Evolutionary conservation across 1,140 invertebrate genomes (phyloP), one percentile per base, ranked within the genome.

Genomic region (Andricus grossulariae): DNA sequence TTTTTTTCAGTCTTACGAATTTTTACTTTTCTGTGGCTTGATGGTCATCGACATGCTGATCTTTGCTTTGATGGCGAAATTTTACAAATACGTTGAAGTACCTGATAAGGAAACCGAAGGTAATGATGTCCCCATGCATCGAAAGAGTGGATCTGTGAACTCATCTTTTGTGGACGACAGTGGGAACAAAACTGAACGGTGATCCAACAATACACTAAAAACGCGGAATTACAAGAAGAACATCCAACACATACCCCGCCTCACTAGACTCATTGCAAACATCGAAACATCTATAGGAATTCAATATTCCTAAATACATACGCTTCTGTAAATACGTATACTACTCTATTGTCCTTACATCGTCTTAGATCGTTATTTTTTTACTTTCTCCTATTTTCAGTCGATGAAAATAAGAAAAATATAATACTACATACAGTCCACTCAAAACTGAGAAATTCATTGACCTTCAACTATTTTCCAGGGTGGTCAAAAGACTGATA

Each of bases 1-100:
- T 85, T 80, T 87, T 85, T 93, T 93, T 73, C 92, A 97, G 96
- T 94, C 95, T 25, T 93, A 93, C 39, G 97, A 98, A 88, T 98
- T 98, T 88, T 96, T 98, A 91, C 89, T 99, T 0, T 99, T 98
- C 89, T 96, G 97, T 57, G 94, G 92, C 1, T 90, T 98, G 1
- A 98, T 99, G 97, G 88, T 95, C 60, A 84, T 94, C 0, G 96
- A 97, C 82, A 97, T 98, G 92, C 51, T 96, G 0, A 88, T 98
- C 21, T 98, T 99, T 86, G 94, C 93, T 57, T 86, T 94, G 0
- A 94, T 99, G 93, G 95, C 96, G 1, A 92, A 93, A 74, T 91
- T 91, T 71, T 97, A 96, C 84, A 93, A 94, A 83, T 96, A 96
- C 82, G 91, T 93, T 0, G 60, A 39, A 32, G 87, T 92, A 10